phyloP scores from a whole-genome alignment of 2,797 vertebrate species.

The Pteronotus mesoamericanus region DNA sequence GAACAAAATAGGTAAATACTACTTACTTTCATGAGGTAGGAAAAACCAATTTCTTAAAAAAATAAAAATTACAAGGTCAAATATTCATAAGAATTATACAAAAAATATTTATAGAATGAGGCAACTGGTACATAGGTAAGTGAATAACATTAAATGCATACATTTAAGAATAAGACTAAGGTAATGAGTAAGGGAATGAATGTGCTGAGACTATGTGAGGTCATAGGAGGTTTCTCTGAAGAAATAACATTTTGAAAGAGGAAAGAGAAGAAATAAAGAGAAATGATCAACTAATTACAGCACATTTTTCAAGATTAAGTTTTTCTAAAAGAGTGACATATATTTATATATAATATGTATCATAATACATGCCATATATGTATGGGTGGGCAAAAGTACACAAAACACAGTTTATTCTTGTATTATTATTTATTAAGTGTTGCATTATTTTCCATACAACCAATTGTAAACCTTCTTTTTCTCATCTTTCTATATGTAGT shows the following conservation, averaged over 20 bases:
- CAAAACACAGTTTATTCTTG: background rate
- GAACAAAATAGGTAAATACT: background rate
- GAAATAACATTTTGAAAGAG: background rate
- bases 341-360: background rate
- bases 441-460: background rate
- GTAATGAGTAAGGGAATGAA: background rate
- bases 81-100: background rate
- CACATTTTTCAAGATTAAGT: background rate
- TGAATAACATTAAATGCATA: background rate
- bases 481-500: background rate
- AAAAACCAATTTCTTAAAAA: background rate
- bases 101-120: background rate
- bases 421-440: background rate
- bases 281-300: background rate
- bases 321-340: background rate
- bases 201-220: background rate
- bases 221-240: background rate
- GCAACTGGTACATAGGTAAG: background rate
- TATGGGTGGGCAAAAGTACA: background rate
- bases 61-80: background rate
- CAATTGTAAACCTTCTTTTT: background rate
- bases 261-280: background rate
- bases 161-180: background rate
- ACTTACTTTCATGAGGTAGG: background rate
- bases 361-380: background rate